Evolutionary conservation across 92 coral and sea anemone species (phyloP).

Genomic region (Palythoa grandiflora): DNA sequence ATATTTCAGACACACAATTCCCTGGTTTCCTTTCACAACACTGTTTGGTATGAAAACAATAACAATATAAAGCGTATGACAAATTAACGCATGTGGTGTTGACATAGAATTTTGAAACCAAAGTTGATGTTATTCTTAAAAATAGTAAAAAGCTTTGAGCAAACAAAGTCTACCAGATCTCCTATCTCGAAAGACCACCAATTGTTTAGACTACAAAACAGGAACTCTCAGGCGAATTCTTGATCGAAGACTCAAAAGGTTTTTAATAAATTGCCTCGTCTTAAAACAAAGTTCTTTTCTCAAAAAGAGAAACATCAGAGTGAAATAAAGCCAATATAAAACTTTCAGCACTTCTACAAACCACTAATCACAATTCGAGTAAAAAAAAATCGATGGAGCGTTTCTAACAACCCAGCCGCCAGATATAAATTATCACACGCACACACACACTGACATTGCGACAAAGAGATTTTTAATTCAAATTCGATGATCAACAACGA

Average conservation of each 20-base stretch:
- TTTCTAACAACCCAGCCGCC: too few relatives aligned
- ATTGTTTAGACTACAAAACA: conserved; percentile 33
- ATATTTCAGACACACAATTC: background rate
- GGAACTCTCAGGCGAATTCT: background rate
- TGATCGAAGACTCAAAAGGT: background rate
- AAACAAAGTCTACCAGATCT: conserved; percentile 12
- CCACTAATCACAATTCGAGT: too few relatives aligned
- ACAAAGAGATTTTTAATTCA: too few relatives aligned
- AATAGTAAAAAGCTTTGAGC: background rate
- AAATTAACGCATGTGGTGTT: conserved; percentile 1
- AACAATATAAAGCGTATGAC: background rate
- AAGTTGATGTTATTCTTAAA: conserved; percentile 32
- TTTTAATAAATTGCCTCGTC: background rate
- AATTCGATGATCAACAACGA: too few relatives aligned
- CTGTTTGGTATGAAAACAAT: background rate
- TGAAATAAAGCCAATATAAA: too few relatives aligned
- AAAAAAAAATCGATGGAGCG: too few relatives aligned
- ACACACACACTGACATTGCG: too few relatives aligned
- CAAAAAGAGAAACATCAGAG: too few relatives aligned
- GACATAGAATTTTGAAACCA: conserved; percentile 29
- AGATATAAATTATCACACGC: too few relatives aligned
- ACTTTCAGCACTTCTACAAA: too few relatives aligned
- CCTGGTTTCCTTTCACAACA: background rate
- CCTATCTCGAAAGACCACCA: conserved; percentile 23
- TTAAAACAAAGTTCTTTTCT: background rate